These are phyloP conservation scores for Tanypteryx hageni DNA, from an alignment of 2,888 invertebrate species.

Conservation along the genomic window DNA sequence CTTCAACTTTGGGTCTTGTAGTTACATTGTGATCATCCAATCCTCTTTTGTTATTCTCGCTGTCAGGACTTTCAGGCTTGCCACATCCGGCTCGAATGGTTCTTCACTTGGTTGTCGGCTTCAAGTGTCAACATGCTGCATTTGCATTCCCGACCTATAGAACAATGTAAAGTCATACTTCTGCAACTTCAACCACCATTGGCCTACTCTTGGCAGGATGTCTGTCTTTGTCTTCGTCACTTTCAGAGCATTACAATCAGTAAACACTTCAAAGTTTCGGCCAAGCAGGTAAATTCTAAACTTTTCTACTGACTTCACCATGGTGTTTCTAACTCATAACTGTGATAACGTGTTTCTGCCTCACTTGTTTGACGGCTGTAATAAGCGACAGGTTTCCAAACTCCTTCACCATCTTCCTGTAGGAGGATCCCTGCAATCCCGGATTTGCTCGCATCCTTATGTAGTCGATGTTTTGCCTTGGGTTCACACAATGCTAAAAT, in stretches of 20 bases:
- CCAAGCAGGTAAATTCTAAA: slow-evolving; percentile 73
- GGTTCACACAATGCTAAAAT: slow-evolving; percentile 71
- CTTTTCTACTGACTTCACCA: slow-evolving; percentile 70
- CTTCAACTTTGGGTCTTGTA: no score
- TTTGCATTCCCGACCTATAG: no score
- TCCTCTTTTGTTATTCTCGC: no score
- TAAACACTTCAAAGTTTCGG: slow-evolving; percentile 71
- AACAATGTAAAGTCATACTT: slow-evolving; percentile 65
- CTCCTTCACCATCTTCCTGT: no score
- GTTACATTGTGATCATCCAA: no score
- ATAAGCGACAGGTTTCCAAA: slow-evolving; percentile 67
- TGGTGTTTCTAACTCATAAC: slow-evolving; percentile 73
- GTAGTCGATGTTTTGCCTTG: no score
- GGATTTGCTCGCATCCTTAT: no score
- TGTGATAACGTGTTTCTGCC: slow-evolving; percentile 72
- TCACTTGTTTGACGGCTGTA: slow-evolving; percentile 71
- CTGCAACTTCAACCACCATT: slow-evolving; percentile 71
- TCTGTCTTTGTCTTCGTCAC: slow-evolving; percentile 71
- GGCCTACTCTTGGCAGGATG: slow-evolving; percentile 71
- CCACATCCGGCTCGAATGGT: no score
- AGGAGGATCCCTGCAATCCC: no score
- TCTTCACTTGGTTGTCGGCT: no score
- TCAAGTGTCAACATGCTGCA: no score
- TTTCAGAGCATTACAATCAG: slow-evolving; percentile 71
- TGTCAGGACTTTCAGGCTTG: no score